Conservation (phyloP, 2,888 invertebrate genomes). For the Cremastinae sp. region DNA sequence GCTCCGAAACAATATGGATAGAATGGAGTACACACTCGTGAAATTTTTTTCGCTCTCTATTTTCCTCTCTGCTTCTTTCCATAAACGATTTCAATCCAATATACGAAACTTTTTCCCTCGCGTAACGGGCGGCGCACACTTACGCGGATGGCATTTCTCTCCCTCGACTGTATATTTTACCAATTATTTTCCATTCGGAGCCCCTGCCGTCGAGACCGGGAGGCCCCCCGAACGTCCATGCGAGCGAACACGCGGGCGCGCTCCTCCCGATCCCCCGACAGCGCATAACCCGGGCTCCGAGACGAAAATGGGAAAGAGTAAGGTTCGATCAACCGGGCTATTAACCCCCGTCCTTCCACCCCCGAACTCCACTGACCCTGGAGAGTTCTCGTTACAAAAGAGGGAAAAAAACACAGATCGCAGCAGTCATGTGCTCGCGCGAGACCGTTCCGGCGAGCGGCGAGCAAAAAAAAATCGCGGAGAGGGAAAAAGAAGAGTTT, state of each 20-base stretch:
- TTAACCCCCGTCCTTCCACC: conserved; percentile 39
- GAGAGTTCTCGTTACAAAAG: conserved; percentile 46
- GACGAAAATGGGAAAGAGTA: conserved; percentile 58
- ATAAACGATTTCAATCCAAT: conserved; percentile 5
- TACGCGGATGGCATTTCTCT: conserved; percentile 1
- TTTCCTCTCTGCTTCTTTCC: not conserved
- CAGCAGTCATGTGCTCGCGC: conserved; percentile 15
- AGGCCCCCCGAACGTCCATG: conserved; percentile 9
- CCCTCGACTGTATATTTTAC: conserved; percentile 58
- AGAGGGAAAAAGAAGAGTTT: not conserved
- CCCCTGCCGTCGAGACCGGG: conserved; percentile 44
- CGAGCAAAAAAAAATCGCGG: not conserved
- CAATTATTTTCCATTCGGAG: conserved; percentile 59
- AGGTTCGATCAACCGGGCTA: conserved; percentile 61
- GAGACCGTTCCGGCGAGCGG: not conserved
- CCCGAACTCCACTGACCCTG: conserved; percentile 31
- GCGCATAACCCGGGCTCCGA: conserved; percentile 10
- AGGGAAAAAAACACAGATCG: conserved; percentile 5
- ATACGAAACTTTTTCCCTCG: conserved; percentile 21
- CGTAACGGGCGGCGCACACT: conserved; percentile 12
- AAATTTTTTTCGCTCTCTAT: not conserved
- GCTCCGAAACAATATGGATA: conserved; percentile 2
- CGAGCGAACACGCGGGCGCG: not conserved
- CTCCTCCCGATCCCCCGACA: not conserved
- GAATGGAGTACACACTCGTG: not conserved